Conservation (phyloP, 2,113 vertebrate genomes). For the Ploceus nigricollis region DNA sequence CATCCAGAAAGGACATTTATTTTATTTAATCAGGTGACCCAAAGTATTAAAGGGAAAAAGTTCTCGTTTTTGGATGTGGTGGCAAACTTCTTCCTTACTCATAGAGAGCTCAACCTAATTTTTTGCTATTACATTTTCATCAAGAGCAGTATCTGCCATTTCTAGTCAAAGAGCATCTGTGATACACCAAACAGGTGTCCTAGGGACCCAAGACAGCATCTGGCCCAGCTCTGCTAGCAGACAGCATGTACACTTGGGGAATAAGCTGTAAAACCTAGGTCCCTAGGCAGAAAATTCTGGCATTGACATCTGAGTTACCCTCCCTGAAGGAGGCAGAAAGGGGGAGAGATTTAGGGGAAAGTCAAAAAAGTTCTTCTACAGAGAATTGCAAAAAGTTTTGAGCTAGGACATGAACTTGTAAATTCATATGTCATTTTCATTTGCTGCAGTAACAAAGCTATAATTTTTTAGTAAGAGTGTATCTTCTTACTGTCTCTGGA, state of each 20-base stretch:
- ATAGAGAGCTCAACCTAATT: neutral
- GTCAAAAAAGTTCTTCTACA: neutral
- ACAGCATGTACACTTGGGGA: neutral
- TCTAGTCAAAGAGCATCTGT: neutral
- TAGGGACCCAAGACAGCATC: neutral
- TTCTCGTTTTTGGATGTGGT: neutral
- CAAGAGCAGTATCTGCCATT: neutral
- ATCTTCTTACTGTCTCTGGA: neutral
- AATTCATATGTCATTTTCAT: neutral
- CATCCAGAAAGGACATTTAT: neutral
- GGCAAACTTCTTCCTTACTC: neutral
- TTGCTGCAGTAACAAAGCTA: neutral
- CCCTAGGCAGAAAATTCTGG: neutral
- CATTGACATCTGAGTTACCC: neutral
- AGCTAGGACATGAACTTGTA: neutral
- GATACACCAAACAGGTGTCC: neutral
- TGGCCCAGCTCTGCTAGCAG: neutral
- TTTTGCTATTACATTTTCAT: neutral
- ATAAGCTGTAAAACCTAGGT: neutral
- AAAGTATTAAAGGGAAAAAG: neutral
- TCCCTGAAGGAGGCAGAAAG: neutral
- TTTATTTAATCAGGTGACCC: neutral
- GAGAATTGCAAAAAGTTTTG: neutral
- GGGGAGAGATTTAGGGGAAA: neutral
- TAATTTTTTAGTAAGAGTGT: neutral